Evolutionary conservation across 1,140 invertebrate genomes (phyloP).

Genomic region (Drosophila repletoides): DNA sequence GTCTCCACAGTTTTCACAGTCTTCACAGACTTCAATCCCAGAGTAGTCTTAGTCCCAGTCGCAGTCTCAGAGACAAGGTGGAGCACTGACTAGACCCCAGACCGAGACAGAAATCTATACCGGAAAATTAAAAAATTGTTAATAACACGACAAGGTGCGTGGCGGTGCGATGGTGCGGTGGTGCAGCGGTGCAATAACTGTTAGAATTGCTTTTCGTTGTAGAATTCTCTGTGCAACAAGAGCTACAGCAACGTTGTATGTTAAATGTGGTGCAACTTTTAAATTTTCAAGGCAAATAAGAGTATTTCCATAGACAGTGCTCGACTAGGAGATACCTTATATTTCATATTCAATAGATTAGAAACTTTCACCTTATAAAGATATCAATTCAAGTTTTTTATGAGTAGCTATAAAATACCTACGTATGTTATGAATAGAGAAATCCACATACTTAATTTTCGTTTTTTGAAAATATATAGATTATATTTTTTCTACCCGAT

Average conservation of each 20-base stretch:
- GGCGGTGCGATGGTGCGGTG: constrained; percentile 31
- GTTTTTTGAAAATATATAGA: too few relatives aligned
- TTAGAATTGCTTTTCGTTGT: constrained; percentile 76
- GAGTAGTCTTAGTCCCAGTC: constrained; percentile 12
- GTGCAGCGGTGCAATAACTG: constrained; percentile 50
- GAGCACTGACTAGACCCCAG: constrained; percentile 24
- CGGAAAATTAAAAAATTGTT: constrained; percentile 82
- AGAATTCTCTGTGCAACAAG: constrained; percentile 17
- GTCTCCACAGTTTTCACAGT: too few relatives aligned
- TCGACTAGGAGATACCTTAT: too few relatives aligned
- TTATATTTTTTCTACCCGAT: too few relatives aligned
- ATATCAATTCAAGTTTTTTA: too few relatives aligned
- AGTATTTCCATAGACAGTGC: too few relatives aligned
- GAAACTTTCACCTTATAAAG: too few relatives aligned
- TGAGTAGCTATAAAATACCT: too few relatives aligned
- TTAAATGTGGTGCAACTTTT: constrained; percentile 53
- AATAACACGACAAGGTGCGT: constrained; percentile 75
- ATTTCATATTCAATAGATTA: too few relatives aligned
- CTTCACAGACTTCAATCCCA: too few relatives aligned
- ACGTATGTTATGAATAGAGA: too few relatives aligned
- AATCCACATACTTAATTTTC: too few relatives aligned
- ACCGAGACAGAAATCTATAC: constrained; percentile 70
- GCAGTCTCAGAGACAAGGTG: constrained; percentile 55
- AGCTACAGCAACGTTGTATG: constrained; percentile 29
- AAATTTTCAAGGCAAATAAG: constrained; percentile 53